These are phyloP conservation scores for Harpagoxenus sublaevis DNA, from an alignment of 2,888 invertebrate species.

Conservation along the genomic window DNA sequence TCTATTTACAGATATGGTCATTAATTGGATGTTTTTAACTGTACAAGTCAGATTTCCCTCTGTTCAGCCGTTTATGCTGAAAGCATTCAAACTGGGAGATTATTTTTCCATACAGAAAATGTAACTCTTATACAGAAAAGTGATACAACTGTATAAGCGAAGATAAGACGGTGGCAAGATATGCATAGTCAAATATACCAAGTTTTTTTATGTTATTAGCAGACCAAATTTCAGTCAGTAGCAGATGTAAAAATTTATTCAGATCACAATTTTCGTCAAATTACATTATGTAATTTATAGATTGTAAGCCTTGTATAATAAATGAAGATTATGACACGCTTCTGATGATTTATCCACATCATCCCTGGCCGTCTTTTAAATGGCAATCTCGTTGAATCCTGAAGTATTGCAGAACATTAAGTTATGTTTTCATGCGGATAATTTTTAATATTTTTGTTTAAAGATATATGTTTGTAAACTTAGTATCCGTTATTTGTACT, in stretches of 20 bases:
- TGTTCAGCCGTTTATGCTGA: background rate
- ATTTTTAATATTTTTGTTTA: background rate
- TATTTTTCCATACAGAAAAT: conserved; percentile 7
- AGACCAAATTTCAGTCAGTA: background rate
- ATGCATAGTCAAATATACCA: background rate
- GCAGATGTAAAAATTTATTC: background rate
- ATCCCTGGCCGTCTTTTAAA: background rate
- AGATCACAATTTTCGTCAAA: background rate
- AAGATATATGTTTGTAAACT: background rate
- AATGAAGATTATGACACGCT: conserved; percentile 32
- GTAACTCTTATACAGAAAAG: background rate
- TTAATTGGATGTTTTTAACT: conserved; percentile 73
- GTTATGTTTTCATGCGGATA: background rate
- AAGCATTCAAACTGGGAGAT: background rate
- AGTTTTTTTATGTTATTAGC: background rate
- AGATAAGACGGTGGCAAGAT: background rate
- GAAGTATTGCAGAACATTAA: background rate
- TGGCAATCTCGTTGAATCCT: background rate
- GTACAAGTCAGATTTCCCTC: background rate
- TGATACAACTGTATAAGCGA: background rate
- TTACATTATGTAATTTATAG: conserved; percentile 60
- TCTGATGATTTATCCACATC: background rate
- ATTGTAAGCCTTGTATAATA: conserved; percentile 56
- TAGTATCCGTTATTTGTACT: background rate
- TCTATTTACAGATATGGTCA: conserved; percentile 81